phyloP scores from a whole-genome alignment of 2,888 invertebrate genomes.

The Eueremaeus valkanovi region DNA sequence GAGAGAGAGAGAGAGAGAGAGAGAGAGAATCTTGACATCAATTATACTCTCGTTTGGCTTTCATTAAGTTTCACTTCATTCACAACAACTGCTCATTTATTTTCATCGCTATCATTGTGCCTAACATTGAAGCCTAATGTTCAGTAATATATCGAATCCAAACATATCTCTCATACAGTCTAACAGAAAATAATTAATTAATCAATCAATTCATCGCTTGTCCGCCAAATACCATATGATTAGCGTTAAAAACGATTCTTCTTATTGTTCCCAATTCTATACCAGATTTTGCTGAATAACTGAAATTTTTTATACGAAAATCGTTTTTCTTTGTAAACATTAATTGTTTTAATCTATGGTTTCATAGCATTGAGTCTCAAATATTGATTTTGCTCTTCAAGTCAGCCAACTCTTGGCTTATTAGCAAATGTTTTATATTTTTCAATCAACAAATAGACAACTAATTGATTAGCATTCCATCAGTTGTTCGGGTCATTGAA shows the following conservation, averaged over 20 bases:
- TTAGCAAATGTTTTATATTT: not conserved
- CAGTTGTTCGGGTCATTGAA: constrained; percentile 3
- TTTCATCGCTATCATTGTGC: not conserved
- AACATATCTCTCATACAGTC: not conserved
- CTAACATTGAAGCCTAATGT: not conserved
- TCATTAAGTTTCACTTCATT: not conserved
- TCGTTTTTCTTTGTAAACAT: not conserved
- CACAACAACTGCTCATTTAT: not conserved
- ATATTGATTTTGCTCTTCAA: no score
- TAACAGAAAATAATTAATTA: not conserved
- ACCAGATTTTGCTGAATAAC: not conserved
- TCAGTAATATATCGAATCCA: not conserved
- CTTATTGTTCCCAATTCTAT: not conserved
- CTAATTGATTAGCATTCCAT: not conserved
- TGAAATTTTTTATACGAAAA: not conserved
- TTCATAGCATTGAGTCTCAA: not conserved
- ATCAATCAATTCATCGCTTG: no score
- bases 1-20: no score
- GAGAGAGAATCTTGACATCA: constrained; percentile 14
- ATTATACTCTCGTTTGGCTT: not conserved
- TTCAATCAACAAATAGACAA: not conserved
- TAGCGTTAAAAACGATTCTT: no score
- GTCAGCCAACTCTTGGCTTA: not conserved
- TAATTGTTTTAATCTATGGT: not conserved
- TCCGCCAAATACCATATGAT: no score